phyloP scores from a whole-genome alignment of 1,140 invertebrate genomes.

The Trachymyrmex cornetzi region DNA sequence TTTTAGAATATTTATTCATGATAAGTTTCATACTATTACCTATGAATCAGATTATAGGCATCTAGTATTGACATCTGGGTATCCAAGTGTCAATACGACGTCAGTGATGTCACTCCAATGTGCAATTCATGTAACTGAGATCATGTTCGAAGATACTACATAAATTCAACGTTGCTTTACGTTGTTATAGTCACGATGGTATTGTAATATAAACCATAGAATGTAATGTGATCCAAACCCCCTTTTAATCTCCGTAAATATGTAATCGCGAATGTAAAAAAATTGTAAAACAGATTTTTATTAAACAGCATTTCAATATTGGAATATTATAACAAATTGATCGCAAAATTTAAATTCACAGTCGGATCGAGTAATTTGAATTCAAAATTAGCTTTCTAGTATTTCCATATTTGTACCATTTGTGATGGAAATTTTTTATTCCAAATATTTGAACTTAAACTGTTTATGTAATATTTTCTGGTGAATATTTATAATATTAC shows the following conservation, averaged over 20 bases:
- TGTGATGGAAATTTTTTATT: not conserved
- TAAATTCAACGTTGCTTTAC: constrained; percentile 24
- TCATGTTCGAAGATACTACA: constrained; percentile 17
- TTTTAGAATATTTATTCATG: not conserved
- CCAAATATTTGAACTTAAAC: not conserved
- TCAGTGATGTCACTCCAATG: constrained; percentile 35
- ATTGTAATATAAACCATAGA: not conserved
- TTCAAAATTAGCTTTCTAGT: not conserved
- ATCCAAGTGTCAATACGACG: constrained; percentile 29
- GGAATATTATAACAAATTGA: not conserved
- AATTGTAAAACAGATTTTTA: not conserved
- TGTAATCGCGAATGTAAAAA: not conserved
- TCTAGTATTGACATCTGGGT: constrained; percentile 28
- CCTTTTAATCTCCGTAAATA: not conserved
- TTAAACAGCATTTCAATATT: not conserved
- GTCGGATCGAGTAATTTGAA: not conserved
- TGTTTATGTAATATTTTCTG: not conserved
- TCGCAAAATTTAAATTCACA: not conserved
- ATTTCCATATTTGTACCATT: not conserved
- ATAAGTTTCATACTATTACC: constrained; percentile 1
- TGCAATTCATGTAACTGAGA: not conserved
- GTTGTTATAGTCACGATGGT: not conserved
- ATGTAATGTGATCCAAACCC: not conserved
- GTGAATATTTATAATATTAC: constrained; percentile 18
- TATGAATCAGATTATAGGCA: constrained; percentile 3